Evolutionary conservation across 2,797 vertebrate species (phyloP).

Genomic region (Periophthalmus magnuspinnatus): DNA sequence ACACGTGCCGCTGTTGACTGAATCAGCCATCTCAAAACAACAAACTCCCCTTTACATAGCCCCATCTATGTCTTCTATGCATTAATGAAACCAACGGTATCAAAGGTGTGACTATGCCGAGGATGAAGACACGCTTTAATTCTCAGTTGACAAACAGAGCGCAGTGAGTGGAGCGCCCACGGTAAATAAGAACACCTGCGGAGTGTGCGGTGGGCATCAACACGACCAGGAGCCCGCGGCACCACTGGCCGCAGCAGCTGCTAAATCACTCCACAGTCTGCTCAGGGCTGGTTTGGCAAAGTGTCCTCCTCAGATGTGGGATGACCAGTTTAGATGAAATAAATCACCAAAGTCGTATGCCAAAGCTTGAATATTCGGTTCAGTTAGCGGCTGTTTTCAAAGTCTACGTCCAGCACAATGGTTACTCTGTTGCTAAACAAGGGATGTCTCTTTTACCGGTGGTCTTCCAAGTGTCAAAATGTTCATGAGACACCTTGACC

Average conservation of each 20-base stretch:
- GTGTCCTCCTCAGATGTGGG: constrained; percentile 28
- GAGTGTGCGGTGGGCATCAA: constrained; percentile 30
- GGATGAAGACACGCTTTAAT: constrained; percentile 15
- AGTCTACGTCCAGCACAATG: constrained; percentile 39
- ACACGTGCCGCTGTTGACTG: background rate
- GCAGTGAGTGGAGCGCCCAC: constrained; percentile 17
- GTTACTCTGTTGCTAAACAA: constrained; percentile 17
- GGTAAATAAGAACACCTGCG: constrained; percentile 54
- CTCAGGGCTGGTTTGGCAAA: constrained; percentile 44
- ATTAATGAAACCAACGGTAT: constrained; percentile 26
- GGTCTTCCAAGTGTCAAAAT: background rate
- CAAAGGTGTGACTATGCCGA: constrained; percentile 16
- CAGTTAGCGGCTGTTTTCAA: constrained; percentile 46
- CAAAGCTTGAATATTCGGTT: constrained; percentile 43
- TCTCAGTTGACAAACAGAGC: constrained; percentile 26
- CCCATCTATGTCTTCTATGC: background rate
- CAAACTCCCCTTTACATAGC: constrained; percentile 3
- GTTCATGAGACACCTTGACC: background rate
- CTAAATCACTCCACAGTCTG: constrained; percentile 52
- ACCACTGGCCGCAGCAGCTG: constrained; percentile 33
- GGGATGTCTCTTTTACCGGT: constrained; percentile 28
- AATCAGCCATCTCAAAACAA: background rate
- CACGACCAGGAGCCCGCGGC: constrained; percentile 22
- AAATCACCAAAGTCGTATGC: constrained; percentile 44
- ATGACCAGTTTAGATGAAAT: constrained; percentile 30